These are phyloP conservation scores for Clarias macrocephalus DNA, from an alignment of 2,113 vertebrate species.

Conservation along the genomic window DNA sequence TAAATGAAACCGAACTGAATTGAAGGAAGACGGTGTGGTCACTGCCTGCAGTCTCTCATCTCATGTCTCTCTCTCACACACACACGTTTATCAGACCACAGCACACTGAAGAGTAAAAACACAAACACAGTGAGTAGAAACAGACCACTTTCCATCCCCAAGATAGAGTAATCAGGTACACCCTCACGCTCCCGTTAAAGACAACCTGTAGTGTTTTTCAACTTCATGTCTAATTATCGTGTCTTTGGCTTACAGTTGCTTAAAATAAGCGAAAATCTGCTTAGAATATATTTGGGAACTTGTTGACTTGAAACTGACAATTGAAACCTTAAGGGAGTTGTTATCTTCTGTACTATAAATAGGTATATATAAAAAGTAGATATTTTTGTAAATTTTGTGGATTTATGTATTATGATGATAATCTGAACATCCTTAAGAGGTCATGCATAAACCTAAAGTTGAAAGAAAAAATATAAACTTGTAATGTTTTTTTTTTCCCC, in stretches of 20 bases:
- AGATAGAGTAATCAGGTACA: background rate
- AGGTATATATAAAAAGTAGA: background rate
- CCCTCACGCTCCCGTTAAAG: background rate
- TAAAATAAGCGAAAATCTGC: background rate
- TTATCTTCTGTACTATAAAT: background rate
- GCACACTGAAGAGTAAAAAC: conserved; percentile 51
- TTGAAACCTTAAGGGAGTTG: background rate
- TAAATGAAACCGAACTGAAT: too few species aligned
- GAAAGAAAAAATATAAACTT: background rate
- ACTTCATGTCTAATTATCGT: background rate
- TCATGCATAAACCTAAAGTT: background rate
- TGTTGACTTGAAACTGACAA: background rate
- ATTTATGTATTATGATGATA: background rate
- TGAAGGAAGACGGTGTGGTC: conserved; percentile 12
- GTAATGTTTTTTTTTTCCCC: too few species aligned
- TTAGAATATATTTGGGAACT: background rate
- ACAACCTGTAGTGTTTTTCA: background rate
- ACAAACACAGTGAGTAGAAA: conserved; percentile 7
- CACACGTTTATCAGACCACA: conserved; percentile 55
- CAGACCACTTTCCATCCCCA: background rate
- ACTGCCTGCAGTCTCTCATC: conserved; percentile 56
- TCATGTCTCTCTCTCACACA: conserved; percentile 6
- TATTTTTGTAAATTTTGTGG: background rate
- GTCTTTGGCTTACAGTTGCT: background rate
- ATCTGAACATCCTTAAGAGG: background rate